Evolutionary conservation across 2,113 vertebrate genomes (phyloP).

Genomic region (Periophthalmodon schlosseri): DNA sequence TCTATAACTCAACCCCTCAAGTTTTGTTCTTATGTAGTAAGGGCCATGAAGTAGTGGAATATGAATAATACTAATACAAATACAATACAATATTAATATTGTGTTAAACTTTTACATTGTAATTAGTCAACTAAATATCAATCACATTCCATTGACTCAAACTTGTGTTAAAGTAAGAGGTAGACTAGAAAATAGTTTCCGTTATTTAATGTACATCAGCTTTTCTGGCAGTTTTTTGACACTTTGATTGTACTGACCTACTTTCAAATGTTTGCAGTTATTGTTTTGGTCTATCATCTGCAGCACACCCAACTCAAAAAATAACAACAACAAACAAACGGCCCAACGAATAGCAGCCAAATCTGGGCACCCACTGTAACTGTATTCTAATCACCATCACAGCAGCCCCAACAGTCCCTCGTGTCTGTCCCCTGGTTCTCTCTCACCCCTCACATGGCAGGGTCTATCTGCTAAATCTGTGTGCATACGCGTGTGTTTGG

Average conservation of each 20-base stretch:
- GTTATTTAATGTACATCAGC: conserved; percentile 8
- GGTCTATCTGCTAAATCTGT: conserved; percentile 54
- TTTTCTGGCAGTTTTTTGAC: conserved; percentile 58
- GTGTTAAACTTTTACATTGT: not conserved
- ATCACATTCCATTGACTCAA: not conserved
- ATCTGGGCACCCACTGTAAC: conserved; percentile 62
- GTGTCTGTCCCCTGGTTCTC: conserved; percentile 31
- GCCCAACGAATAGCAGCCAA: conserved; percentile 63
- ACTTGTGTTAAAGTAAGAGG: not conserved
- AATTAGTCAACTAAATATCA: not conserved
- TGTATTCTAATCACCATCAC: conserved; percentile 67
- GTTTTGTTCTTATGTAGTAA: too few relatives aligned
- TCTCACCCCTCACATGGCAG: conserved; percentile 23
- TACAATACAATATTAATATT: too few relatives aligned
- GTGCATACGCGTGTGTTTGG: conserved; percentile 32
- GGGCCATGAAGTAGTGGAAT: too few relatives aligned
- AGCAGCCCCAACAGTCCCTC: conserved; percentile 58
- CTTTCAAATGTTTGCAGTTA: conserved; percentile 67
- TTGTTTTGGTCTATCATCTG: conserved; percentile 68
- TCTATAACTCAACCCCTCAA: too few relatives aligned
- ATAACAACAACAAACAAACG: conserved; percentile 63
- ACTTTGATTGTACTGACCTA: conserved; percentile 41
- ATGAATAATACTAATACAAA: not conserved
- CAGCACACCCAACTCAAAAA: conserved; percentile 57
- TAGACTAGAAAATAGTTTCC: not conserved